Base-by-base conservation (phyloP, 2,888 invertebrate genomes). In the Theristus sp. region DNA sequence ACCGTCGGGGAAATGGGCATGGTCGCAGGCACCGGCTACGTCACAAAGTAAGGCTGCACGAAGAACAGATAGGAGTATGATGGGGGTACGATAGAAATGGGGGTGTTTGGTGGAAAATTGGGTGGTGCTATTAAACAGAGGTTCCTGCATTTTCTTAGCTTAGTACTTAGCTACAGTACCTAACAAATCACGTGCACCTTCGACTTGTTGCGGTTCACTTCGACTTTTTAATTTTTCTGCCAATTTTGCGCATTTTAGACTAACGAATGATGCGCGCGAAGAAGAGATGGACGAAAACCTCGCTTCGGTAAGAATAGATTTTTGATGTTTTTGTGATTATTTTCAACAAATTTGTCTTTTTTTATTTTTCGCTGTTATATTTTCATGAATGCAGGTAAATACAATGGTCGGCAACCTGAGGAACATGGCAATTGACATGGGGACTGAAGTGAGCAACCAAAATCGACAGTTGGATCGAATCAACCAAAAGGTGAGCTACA, bases 371-470 rank as follows among this genome's bases (percentile, higher is more conserved):
- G n/a, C n/a, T n/a, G n/a, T n/a, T n/a, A n/a, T n/a, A n/a, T n/a
- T n/a, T n/a, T n/a, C n/a, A n/a, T n/a, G n/a, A n/a, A n/a, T n/a
- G 2, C 30, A 56, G 30, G 56, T 56, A 6, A 17, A 10, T 3
- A 49, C 49, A n/a, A 49, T 49, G 49, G 49, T 49, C 49, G 49
- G 49, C 24, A 49, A 49, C n/a, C 49, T 49, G 3, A 10, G 49
- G 20, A 98, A 98, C 80, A 98, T 98, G 98, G 98, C 98, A 59
- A 84, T 98, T 67, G 96, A 98, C 77, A 98, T 98, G 96, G 94
- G 94, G 70, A 91, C 89, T 67, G 89, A 71, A 60, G 70, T 71
- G 47, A 67, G 67, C 79, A 90, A 93, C 79, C 98, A 98, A 80
- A 98, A 98, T 79, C 81, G 85, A 74, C 94, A 96, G 80, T 81